Base-by-base conservation (phyloP, 1,140 invertebrate species). In the Drosophila pandora region DNA sequence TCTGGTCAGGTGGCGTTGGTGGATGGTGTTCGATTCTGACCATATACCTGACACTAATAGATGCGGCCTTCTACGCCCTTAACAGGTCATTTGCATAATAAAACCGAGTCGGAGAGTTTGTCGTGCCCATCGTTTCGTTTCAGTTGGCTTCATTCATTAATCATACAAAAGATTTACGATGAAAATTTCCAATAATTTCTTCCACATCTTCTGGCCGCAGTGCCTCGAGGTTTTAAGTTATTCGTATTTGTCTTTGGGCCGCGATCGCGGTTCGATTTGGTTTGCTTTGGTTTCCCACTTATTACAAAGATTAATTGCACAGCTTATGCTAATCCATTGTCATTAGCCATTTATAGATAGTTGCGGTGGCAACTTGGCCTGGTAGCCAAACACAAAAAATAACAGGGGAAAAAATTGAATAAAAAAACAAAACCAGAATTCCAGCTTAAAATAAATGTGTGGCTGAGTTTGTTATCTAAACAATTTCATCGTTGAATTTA, bases 261-360 rank as follows among this genome's bases (percentile, higher is more conserved):
- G 30, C 13, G 41, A 21, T 43, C 41, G 13, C 41, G 39, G 39
- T 28, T 62, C 41, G 49, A 25, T 37, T 71, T 53, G 50, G 43
- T 52, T 55, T 67, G 82, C 57, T 70, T 85, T 50, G 82, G 74
- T 85, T 81, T 85, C 83, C 83, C 83, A 85, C 73, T 85, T 85
- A 78, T 87, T 78, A 85, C 82, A 75, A 85, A 85, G 81, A 85
- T 85, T 85, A 85, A 85, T 85, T 87, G 61, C 82, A 80, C 58
- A 79, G 82, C 74, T 85, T 85, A 85, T 78, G 83, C 81, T 81
- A 85, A 85, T 87, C 82, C 73, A 85, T 82, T 85, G 81, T 78
- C 81, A 87, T 85, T 85, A 85, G 74, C 81, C 78, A 81, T 87
- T 85, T 85, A 81, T 54, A 63, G 82, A 57, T 56, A 69, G 63